Conservation (phyloP, 2,113 vertebrate species). For the Pluvialis apricaria region DNA sequence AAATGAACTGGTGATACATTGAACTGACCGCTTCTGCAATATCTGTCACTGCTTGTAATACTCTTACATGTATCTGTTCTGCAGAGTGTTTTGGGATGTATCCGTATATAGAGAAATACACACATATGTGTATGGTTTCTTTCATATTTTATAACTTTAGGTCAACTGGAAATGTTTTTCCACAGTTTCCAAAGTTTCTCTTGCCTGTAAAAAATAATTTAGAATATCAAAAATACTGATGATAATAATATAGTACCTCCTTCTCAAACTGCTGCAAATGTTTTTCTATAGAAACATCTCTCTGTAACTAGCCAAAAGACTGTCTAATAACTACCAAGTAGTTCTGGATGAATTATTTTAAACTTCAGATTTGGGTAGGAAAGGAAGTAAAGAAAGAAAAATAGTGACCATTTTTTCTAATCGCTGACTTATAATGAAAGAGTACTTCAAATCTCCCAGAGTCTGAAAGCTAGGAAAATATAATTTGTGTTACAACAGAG, state of each 20-base stretch:
- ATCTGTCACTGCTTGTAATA: neutral
- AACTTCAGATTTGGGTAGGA: neutral
- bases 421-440: neutral
- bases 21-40: neutral
- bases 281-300: neutral
- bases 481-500: neutral
- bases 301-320: neutral
- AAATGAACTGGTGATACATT: neutral
- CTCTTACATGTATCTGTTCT: neutral
- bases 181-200: neutral
- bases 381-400: neutral
- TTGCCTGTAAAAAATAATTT: neutral
- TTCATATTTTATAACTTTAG: neutral
- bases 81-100: neutral
- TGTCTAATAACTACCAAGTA: neutral
- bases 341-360: neutral
- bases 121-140: fast-evolving
- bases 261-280: neutral
- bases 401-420: neutral
- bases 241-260: neutral
- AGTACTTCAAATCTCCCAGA: neutral
- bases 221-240: neutral
- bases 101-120: neutral
- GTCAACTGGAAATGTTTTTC: neutral
- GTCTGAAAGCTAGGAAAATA: neutral